A percentile compares a stretch with the other conserved stretches of the same genome.
These are phyloP conservation scores for Eupithecia pulchellata DNA, from an alignment of 2,888 invertebrate genomes.

Conservation along the genomic window DNA sequence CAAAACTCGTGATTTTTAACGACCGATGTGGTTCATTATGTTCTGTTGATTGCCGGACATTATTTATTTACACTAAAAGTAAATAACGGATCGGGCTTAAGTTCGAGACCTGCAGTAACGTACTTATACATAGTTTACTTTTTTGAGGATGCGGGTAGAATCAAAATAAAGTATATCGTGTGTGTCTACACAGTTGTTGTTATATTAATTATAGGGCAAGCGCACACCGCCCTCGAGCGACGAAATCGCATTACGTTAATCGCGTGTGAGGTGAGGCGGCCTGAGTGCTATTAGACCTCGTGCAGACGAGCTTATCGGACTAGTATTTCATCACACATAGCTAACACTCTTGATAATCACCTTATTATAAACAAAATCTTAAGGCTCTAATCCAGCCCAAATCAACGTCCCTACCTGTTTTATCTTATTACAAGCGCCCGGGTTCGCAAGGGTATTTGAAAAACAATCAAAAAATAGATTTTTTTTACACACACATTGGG, in stretches of 20 bases:
- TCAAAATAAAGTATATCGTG: conserved; percentile 8
- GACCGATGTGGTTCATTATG: too few species aligned
- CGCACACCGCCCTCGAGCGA: conserved; percentile 51
- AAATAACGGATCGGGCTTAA: background rate
- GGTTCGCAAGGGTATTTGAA: too few species aligned
- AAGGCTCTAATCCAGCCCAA: too few species aligned
- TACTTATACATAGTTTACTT: background rate
- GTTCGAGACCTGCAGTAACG: too few species aligned
- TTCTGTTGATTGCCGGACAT: too few species aligned
- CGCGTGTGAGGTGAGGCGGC: conserved; percentile 66
- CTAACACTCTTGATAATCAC: background rate
- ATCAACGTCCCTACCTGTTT: too few species aligned
- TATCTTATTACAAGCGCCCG: too few species aligned
- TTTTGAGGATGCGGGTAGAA: conserved; percentile 3
- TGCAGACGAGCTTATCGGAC: background rate
- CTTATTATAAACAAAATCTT: background rate
- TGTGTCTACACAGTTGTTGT: conserved; percentile 20
- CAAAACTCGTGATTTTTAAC: background rate
- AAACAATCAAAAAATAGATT: too few species aligned
- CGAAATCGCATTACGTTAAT: conserved; percentile 64
- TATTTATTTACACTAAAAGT: too few species aligned
- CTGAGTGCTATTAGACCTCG: conserved; percentile 21
- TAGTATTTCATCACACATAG: background rate
- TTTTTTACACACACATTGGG: too few species aligned
- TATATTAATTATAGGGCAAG: conserved; percentile 55